phyloP scores from a whole-genome alignment of 2,113 vertebrate species.

The Tangachromis dhanisi region DNA sequence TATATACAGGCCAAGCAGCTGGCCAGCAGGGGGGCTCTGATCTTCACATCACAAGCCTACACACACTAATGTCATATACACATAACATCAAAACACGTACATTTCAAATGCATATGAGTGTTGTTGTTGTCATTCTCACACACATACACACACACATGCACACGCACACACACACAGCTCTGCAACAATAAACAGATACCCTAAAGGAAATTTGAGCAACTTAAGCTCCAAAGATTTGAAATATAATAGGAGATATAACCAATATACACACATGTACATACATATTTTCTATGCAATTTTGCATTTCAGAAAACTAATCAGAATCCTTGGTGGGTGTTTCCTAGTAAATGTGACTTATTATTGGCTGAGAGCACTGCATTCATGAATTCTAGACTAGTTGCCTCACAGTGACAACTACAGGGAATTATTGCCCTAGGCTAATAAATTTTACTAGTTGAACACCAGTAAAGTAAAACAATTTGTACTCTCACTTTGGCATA shows the following conservation, averaged over 20 bases:
- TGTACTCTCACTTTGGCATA: neutral
- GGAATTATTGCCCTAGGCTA: neutral
- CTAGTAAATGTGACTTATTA: neutral
- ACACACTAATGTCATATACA: neutral
- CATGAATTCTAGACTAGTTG: neutral
- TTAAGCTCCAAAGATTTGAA: neutral
- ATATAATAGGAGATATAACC: neutral
- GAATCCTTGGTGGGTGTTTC: neutral
- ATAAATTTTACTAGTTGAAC: neutral
- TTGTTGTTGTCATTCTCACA: neutral
- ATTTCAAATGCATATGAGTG: neutral
- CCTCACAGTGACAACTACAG: neutral
- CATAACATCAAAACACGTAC: neutral
- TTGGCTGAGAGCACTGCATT: neutral
- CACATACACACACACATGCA: too few relatives aligned
- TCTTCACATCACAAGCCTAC: constrained; percentile 10
- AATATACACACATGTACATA: neutral
- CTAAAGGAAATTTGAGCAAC: neutral
- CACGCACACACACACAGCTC: too few relatives aligned
- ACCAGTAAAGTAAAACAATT: neutral
- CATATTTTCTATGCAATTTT: neutral
- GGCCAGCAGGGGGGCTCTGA: constrained; percentile 20
- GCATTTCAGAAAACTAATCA: neutral
- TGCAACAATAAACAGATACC: neutral
- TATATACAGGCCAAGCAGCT: neutral